A percentile compares a stretch with the other conserved stretches of the same genome.
phyloP scores from a whole-genome alignment of 1,140 invertebrate species.

The Teleopsis dalmanni region DNA sequence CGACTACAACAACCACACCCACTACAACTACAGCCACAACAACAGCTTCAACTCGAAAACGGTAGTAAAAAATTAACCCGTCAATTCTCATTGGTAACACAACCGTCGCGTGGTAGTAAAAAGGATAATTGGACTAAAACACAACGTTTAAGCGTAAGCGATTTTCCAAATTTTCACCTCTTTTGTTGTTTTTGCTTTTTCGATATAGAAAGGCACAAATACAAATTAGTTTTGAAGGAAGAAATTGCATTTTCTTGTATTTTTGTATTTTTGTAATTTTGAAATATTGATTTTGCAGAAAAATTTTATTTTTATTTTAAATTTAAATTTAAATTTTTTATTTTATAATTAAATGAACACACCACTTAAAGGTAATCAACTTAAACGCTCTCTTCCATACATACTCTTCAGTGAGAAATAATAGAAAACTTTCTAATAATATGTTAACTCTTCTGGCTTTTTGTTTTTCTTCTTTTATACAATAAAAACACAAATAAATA shows the following conservation, averaged over 20 bases:
- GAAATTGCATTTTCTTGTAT: not conserved
- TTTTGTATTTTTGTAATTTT: not conserved
- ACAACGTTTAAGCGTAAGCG: constrained; percentile 41
- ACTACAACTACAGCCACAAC: constrained; percentile 35
- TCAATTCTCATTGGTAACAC: constrained; percentile 33
- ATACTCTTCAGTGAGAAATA: too few relatives aligned
- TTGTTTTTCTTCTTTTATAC: not conserved
- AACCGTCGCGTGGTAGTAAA: constrained; percentile 22
- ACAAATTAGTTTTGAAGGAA: too few relatives aligned
- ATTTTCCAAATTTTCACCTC: not conserved
- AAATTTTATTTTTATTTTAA: constrained; percentile 2
- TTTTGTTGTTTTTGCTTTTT: constrained; percentile 1
- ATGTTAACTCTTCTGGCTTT: too few relatives aligned
- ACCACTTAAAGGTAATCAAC: too few relatives aligned
- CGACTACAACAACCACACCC: constrained; percentile 18
- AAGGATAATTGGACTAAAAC: constrained; percentile 15
- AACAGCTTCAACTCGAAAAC: constrained; percentile 39
- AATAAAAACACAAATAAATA: too few relatives aligned
- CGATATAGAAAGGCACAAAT: too few relatives aligned
- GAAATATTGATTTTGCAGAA: not conserved
- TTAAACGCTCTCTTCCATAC: too few relatives aligned
- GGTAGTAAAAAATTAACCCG: constrained; percentile 38
- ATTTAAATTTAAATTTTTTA: not conserved
- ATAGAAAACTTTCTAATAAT: too few relatives aligned
- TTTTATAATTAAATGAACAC: not conserved